A percentile compares a stretch with the other conserved stretches of the same genome.
Conservation (phyloP, 1,140 invertebrate species). For the Mycetomoellerius zeteki region DNA sequence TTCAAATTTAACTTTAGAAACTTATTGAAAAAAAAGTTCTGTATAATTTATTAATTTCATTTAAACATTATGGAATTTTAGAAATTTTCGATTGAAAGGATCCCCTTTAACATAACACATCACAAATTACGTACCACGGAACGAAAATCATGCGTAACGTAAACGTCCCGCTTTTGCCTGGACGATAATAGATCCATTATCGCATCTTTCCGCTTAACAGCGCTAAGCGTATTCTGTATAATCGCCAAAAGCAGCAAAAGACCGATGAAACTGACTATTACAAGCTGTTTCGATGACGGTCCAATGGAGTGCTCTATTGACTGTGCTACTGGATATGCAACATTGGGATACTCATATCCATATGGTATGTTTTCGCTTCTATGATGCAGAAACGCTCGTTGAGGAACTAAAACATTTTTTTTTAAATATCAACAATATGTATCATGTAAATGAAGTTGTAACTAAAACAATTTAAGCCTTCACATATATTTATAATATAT, state of each 20-base stretch:
- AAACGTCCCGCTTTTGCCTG: constrained; percentile 79
- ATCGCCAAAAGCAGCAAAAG: constrained; percentile 84
- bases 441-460: not conserved
- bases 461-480: not conserved
- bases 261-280: constrained; percentile 85
- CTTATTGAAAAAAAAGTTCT: not conserved
- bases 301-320: constrained; percentile 77
- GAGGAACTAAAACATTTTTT: constrained; percentile 61
- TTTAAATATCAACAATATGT: not conserved
- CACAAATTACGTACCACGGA: constrained; percentile 72
- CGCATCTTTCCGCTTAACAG: constrained; percentile 80
- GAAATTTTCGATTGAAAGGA: not conserved
- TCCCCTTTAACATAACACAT: not conserved
- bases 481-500: not conserved
- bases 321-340: constrained; percentile 72
- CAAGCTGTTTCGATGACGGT: constrained; percentile 82
- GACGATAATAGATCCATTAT: constrained; percentile 79
- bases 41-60: not conserved
- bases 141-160: constrained; percentile 67
- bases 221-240: constrained; percentile 83
- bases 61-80: not conserved
- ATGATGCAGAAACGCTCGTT: constrained; percentile 47
- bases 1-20: not conserved
- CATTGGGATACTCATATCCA: constrained; percentile 63
- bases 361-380: constrained; percentile 65